A percentile compares a stretch with the other conserved stretches of the same genome.
Conservation (phyloP, 2,113 vertebrate species). For the Serilophus lunatus region DNA sequence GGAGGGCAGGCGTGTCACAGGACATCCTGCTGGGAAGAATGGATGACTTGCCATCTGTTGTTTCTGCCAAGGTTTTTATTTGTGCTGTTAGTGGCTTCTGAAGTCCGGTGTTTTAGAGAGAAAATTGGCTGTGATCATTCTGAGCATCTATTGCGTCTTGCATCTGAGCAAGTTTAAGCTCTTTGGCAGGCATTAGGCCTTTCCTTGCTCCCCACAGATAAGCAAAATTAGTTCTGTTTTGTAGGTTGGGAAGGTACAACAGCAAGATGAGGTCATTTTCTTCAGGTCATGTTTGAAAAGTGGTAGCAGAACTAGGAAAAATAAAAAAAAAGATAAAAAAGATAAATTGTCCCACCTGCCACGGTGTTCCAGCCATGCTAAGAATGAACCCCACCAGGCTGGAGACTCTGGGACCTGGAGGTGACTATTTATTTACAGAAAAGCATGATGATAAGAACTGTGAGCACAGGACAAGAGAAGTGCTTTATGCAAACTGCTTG, state of each 20-base stretch:
- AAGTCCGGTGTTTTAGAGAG: rapidly evolving
- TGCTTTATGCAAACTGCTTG: rapidly evolving
- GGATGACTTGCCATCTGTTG: neutral
- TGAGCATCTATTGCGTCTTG: neutral
- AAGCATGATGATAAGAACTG: rapidly evolving
- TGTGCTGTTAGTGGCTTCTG: neutral
- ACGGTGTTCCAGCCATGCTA: neutral
- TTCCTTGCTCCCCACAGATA: neutral
- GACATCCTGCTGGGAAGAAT: neutral
- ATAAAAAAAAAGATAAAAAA: too few relatives aligned
- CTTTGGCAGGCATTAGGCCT: neutral
- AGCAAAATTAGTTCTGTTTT: neutral
- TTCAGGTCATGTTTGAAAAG: neutral
- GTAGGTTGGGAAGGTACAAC: neutral
- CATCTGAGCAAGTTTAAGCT: neutral
- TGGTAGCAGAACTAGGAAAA: neutral
- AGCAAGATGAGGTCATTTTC: neutral
- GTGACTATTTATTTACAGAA: neutral
- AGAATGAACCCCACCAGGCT: neutral
- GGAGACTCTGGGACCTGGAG: neutral
- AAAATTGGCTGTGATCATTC: neutral
- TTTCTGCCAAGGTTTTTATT: neutral
- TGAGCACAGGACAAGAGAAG: rapidly evolving
- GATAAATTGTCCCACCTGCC: neutral
- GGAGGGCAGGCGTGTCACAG: neutral